A percentile compares a stretch with the other conserved stretches of the same genome.
phyloP scores from a whole-genome alignment of 2,888 invertebrate species.

The Synergus laeviventris region DNA sequence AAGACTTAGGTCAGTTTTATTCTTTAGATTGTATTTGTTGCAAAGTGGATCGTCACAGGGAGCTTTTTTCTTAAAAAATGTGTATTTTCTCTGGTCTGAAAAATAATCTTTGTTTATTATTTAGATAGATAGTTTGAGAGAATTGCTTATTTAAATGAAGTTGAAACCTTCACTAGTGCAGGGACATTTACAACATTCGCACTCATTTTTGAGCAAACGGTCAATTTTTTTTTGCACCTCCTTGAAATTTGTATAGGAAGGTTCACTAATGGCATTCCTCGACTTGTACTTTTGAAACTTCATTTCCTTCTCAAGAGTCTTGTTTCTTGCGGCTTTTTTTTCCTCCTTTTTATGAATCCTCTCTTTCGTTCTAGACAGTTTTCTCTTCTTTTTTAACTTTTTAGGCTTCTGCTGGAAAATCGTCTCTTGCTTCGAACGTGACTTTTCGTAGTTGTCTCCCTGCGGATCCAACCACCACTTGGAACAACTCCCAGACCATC shows the following conservation, averaged over 20 bases:
- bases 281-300: constrained; percentile 26
- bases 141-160: too few species aligned
- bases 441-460: constrained; percentile 21
- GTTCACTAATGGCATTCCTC: constrained; percentile 16
- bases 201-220: neutral
- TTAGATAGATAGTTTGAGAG: too few species aligned
- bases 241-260: constrained; percentile 8
- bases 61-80: neutral
- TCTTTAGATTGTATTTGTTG: neutral
- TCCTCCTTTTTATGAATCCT: constrained; percentile 44
- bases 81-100: neutral
- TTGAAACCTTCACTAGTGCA: constrained; percentile 22
- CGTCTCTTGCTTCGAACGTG: constrained; percentile 28
- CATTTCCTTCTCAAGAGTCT: constrained; percentile 47
- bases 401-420: constrained; percentile 9
- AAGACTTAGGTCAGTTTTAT: neutral
- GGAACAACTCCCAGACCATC: constrained; percentile 33
- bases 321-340: constrained; percentile 42
- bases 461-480: constrained; percentile 37
- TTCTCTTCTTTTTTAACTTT: constrained; percentile 42
- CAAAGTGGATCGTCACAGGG: neutral
- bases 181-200: neutral
- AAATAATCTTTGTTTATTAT: neutral
- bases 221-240: neutral
- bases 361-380: constrained; percentile 27